phyloP scores from a whole-genome alignment of 1,140 invertebrate species.

The Macrostomum lignano region DNA sequence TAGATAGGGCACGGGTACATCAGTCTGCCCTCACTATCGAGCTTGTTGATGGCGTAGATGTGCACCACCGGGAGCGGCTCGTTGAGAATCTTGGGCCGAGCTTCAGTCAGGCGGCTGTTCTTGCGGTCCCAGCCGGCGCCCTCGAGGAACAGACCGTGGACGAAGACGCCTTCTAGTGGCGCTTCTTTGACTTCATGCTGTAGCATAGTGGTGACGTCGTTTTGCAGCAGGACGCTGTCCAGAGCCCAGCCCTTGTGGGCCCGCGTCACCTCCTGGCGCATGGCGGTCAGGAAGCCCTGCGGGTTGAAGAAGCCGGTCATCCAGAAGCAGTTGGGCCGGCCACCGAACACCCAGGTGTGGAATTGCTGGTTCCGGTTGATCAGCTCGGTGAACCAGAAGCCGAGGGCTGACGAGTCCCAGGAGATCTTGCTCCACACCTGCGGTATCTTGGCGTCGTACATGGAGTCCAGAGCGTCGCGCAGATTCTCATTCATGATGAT shows the following conservation, averaged over 20 bases:
- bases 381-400: conserved; percentile 87
- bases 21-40: conserved; percentile 42
- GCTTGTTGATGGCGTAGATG: conserved; percentile 80
- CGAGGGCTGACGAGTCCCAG: conserved; percentile 78
- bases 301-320: conserved; percentile 95
- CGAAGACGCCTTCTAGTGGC: conserved; percentile 62
- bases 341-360: conserved; percentile 31
- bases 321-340: conserved; percentile 57
- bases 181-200: conserved; percentile 57
- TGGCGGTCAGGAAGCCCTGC: conserved; percentile 77
- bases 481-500: conserved; percentile 77
- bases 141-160: conserved; percentile 69
- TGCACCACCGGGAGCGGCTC: conserved; percentile 84
- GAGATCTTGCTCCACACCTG: conserved; percentile 59
- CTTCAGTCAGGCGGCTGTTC: conserved; percentile 59
- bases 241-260: conserved; percentile 82
- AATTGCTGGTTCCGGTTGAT: conserved; percentile 45
- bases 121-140: conserved; percentile 64
- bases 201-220: conserved; percentile 57
- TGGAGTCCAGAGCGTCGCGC: conserved; percentile 58
- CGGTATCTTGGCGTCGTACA: conserved; percentile 78
- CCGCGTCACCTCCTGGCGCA: conserved; percentile 84
- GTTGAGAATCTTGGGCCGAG: conserved; percentile 46
- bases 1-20: conserved; percentile 85
- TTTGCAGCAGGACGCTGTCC: conserved; percentile 77